phyloP scores from a whole-genome alignment of 1,140 invertebrate species.

The Drosophila lacertosa region DNA sequence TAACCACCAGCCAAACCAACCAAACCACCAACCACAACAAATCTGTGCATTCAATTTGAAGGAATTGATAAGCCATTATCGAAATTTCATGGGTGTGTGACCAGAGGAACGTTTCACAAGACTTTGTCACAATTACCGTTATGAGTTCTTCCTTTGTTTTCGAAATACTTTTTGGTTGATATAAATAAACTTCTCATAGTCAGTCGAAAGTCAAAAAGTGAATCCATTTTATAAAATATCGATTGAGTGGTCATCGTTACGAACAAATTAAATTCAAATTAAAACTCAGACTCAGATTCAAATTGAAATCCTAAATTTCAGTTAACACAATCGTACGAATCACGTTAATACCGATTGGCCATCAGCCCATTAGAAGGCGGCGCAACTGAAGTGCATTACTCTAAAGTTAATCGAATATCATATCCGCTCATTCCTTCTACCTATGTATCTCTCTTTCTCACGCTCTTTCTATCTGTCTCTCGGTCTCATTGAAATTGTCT shows the following conservation, averaged over 20 bases:
- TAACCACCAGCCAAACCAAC: conserved; percentile 23
- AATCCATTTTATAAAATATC: conserved; percentile 80
- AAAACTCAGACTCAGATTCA: conserved; percentile 29
- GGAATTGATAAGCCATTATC: conserved; percentile 77
- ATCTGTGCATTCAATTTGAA: conserved; percentile 58
- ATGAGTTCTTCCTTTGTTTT: conserved; percentile 6
- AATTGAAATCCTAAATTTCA: conserved; percentile 30
- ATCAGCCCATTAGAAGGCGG: conserved; percentile 21
- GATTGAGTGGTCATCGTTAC: conserved; percentile 84
- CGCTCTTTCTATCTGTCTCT: conserved; percentile 23
- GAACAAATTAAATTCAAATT: conserved; percentile 40
- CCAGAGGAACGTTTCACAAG: conserved; percentile 41
- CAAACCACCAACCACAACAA: conserved; percentile 59
- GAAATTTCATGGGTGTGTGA: conserved; percentile 81
- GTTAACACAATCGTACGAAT: conserved; percentile 25
- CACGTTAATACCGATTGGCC: conserved; percentile 40
- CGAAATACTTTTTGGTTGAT: conserved; percentile 15
- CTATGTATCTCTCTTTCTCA: conserved; percentile 15
- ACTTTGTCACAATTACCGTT: conserved; percentile 45
- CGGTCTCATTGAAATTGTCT: background rate
- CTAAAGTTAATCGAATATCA: conserved; percentile 8
- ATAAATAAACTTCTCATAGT: conserved; percentile 38
- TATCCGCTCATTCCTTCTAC: conserved; percentile 11
- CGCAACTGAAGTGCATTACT: conserved; percentile 24
- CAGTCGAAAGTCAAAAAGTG: conserved; percentile 34